Conservation (phyloP, 1,140 invertebrate genomes). For the Centruroides vittatus region DNA sequence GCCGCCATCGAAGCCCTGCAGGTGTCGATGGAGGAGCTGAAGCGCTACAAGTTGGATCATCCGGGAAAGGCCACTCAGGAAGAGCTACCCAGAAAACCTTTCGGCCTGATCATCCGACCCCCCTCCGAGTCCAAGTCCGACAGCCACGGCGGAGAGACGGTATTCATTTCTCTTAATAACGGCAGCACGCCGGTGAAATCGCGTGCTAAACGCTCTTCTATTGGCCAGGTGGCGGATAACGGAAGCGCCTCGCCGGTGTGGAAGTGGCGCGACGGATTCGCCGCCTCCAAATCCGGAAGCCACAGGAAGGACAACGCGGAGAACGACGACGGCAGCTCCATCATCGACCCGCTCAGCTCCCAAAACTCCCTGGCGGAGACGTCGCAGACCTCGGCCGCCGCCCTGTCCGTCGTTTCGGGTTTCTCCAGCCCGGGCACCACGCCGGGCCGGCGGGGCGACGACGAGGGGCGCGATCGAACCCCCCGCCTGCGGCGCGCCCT, state of each 20-base stretch:
- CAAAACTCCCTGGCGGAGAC: slow-evolving; percentile 50
- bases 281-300: not conserved
- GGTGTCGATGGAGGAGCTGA: slow-evolving; percentile 71
- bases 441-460: not conserved
- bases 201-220: too few species aligned
- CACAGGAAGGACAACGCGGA: slow-evolving; percentile 41
- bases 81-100: slow-evolving; percentile 66
- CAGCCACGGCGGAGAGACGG: too few species aligned
- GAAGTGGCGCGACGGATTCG: not conserved
- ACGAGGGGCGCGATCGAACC: not conserved
- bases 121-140: slow-evolving; percentile 5
- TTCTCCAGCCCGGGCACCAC: slow-evolving; percentile 5
- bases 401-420: slow-evolving; percentile 54
- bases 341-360: slow-evolving; percentile 38
- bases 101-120: slow-evolving; percentile 50
- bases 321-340: slow-evolving; percentile 46
- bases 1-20: slow-evolving; percentile 69
- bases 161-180: too few species aligned
- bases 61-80: slow-evolving; percentile 50
- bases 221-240: slow-evolving; percentile 3
- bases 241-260: slow-evolving; percentile 3
- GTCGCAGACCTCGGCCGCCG: slow-evolving; percentile 62
- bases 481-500: slow-evolving; percentile 8
- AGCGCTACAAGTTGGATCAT: slow-evolving; percentile 47
- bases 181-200: too few species aligned